Base-by-base conservation (phyloP, 2,888 invertebrate species). In the Polyommatus iphigenia region DNA sequence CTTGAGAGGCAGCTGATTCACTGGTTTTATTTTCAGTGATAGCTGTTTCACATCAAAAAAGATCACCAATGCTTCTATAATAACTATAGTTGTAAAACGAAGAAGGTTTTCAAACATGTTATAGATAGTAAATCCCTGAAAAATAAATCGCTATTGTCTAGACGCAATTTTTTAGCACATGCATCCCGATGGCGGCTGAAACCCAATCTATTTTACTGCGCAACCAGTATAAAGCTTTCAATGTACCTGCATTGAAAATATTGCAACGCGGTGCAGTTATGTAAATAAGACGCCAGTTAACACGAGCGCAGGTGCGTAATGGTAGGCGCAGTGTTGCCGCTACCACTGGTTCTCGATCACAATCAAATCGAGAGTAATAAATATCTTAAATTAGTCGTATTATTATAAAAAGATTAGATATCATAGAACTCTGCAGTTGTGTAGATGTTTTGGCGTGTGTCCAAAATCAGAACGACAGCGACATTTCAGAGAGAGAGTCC, bases 271-370 rank as follows among this genome's bases (percentile, higher is more conserved):
- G 72, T 79, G 77, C 72, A 76, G 76, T 80, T 82, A 78, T 80
- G 80, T 79, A 82, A 82, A 83, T 81, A 80, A 79, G 80, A 76
- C 76, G 76, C 77, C 79, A 80, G 84, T 83, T 82, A 81, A 81
- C 82, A 81, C 81, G 82, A 81, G 78, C 84, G 78, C 87, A 87
- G 87, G 86, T 87, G 87, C 82, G 82, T 83, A 80, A 78, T 82
- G 81, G 82, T 83, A 81, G 81, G 82, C 83, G 80, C 80, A 82
- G 83, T 84, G 84, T 77, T 77, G 77, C 82, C 82, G 78, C 80
- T 84, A 84, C 83, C 73, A 82, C 41, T 62, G 50, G 77, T 72
- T 71, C 13, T 41, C 41, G n/a, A 20, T 59, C 59, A n/a, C 3
- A 59, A 59, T 46, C 10, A 46, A 46, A 46, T 46, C 46, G 46